A percentile compares a stretch with the other conserved stretches of the same genome.
phyloP scores from a whole-genome alignment of 2,797 vertebrate genomes.

The Triplophysa bombifrons region DNA sequence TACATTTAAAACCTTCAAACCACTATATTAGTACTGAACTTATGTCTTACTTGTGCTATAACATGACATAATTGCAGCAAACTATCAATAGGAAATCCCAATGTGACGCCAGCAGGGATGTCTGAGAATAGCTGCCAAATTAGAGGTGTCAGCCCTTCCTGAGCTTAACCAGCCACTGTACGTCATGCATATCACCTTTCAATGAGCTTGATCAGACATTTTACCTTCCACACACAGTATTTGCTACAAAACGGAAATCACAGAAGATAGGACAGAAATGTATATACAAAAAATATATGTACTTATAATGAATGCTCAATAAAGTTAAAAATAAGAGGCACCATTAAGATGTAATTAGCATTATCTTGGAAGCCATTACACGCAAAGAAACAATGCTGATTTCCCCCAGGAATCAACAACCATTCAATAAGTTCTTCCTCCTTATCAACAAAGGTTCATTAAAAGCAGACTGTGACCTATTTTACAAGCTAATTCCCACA shows the following conservation, averaged over 20 bases:
- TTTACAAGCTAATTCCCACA: neutral
- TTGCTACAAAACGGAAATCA: neutral
- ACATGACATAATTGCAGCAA: conserved; percentile 13
- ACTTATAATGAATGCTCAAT: conserved; percentile 25
- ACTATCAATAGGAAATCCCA: conserved; percentile 41
- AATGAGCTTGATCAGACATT: neutral
- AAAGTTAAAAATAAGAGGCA: conserved; percentile 30
- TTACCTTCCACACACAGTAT: neutral
- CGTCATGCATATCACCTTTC: conserved; percentile 3
- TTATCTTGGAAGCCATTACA: conserved; percentile 39
- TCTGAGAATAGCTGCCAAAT: conserved; percentile 15
- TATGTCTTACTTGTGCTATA: neutral
- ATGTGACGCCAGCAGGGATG: conserved; percentile 13
- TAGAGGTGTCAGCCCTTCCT: conserved; percentile 32
- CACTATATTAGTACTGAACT: neutral
- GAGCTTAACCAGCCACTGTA: neutral
- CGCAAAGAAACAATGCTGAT: conserved; percentile 37
- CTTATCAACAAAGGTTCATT: neutral
- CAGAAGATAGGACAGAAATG: conserved; percentile 29
- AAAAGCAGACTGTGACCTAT: conserved; percentile 22
- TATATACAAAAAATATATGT: conserved; percentile 2
- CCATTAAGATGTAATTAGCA: conserved; percentile 43
- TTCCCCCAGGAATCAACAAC: conserved; percentile 33
- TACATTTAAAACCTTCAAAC: neutral
- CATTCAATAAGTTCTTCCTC: conserved; percentile 4